Conservation (phyloP, 1,140 invertebrate genomes). For the Drosophila gunungcola region DNA sequence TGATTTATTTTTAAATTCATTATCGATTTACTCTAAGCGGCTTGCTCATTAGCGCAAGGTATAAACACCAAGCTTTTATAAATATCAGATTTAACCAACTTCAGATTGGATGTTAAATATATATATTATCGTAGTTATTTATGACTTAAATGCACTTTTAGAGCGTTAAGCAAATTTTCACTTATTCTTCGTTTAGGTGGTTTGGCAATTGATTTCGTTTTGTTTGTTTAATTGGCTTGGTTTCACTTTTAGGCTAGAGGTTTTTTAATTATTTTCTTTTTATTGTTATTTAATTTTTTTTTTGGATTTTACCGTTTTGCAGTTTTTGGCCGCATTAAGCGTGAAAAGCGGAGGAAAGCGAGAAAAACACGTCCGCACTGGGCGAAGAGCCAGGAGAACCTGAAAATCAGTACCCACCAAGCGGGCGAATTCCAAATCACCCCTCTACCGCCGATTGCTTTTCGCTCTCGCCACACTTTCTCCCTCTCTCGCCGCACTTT, state of each 20-base stretch:
- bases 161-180: constrained; percentile 12
- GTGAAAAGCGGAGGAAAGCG: constrained; percentile 23
- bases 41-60: constrained; percentile 7
- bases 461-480: constrained; percentile 12
- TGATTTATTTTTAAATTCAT: constrained; percentile 49
- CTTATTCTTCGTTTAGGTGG: constrained; percentile 10
- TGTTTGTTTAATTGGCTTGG: constrained; percentile 41
- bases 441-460: constrained; percentile 1
- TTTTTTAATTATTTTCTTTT: neutral
- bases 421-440: constrained; percentile 26
- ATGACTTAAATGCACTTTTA: constrained; percentile 49
- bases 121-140: constrained; percentile 5
- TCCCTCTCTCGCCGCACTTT: constrained; percentile 6
- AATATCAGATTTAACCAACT: constrained; percentile 6
- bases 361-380: constrained; percentile 77
- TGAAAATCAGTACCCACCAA: constrained; percentile 73
- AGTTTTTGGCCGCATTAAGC: constrained; percentile 37
- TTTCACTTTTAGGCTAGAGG: neutral
- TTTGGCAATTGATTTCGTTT: constrained; percentile 42
- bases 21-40: constrained; percentile 36
- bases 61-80: constrained; percentile 4
- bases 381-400: constrained; percentile 76
- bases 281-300: constrained; percentile 2
- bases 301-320: constrained; percentile 44
- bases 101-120: neutral